Base-by-base conservation (phyloP, 2,113 vertebrate species). In the Nasalis larvatus region DNA sequence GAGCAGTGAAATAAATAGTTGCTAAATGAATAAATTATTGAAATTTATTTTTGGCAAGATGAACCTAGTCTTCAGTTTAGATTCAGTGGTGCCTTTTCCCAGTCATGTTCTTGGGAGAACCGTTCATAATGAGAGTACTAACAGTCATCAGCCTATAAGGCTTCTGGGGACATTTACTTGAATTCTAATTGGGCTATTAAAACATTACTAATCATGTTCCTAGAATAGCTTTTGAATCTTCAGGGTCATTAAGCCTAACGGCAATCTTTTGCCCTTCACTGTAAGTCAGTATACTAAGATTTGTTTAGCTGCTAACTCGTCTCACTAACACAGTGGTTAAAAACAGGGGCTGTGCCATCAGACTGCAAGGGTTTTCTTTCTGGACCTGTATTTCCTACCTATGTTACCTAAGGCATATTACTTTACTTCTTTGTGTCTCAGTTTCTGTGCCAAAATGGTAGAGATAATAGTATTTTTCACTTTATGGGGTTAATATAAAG, bases 1-100 rank as follows among this genome's bases (percentile, higher is more conserved):
- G 58, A 40, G 1, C 68, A 80, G n/a, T 35, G 37, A 96, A 94
- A 87, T 89, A 77, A 95, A 85, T 93, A 74, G 69, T 74, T 84
- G 13, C 21, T 95, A 47, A 80, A 80, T 92, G 47, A 87, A 92
- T 95, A 86, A 37, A 69, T 78, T 93, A 73, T 49, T 58, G 10
- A 96, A 93, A 96, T 87, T 89, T 86, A 71, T 92, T 92, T 92
- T 96, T 89, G 56, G 96, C 11, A 68, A 92, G 40, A 88, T 88
- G 11, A 95, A 77, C 14, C 11, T 84, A 30, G 23, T 83, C 35
- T 96, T 94, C 49, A 96, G 30, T 95, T 96, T 95, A 87, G 69
- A 94, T 68, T 77, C 35, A 90, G 37, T 82, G 17, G 40, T 96
- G 32, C 18, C 8, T 83, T 60, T 94, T 92, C 21, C 49, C 20